Conservation (phyloP, 53 echinoderm and acorn worm genomes). For the Hippasteria phrygiana region DNA sequence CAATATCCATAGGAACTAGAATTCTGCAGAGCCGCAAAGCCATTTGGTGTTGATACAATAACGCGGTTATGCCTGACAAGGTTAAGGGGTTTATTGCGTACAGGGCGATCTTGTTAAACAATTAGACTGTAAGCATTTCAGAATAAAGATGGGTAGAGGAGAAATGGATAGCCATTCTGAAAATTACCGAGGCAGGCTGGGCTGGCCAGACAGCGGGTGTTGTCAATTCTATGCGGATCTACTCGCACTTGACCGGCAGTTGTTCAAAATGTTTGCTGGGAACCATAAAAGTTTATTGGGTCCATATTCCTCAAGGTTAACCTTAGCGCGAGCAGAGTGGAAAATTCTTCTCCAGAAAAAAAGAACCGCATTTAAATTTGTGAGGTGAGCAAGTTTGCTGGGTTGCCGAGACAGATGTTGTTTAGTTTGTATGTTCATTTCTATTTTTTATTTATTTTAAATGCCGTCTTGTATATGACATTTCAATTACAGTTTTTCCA, state of each 20-base stretch:
- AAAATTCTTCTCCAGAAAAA: neutral
- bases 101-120: conserved; percentile 47
- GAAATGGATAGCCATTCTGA: neutral
- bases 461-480: no score
- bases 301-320: neutral
- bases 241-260: conserved; percentile 4
- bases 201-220: no score
- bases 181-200: no score
- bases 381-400: no score
- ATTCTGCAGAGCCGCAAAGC: neutral
- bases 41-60: conserved; percentile 25
- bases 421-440: no score
- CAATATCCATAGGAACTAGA: neutral
- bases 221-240: no score
- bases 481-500: no score
- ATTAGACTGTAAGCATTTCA: conserved; percentile 6
- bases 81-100: conserved; percentile 33
- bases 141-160: neutral
- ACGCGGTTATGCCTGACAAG: conserved; percentile 39
- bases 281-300: neutral
- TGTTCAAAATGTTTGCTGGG: neutral
- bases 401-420: no score
- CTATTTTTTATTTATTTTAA: no score
- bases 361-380: neutral
- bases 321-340: neutral